phyloP scores from a whole-genome alignment of 2,797 vertebrate genomes.

The Cirrhinus molitorella region DNA sequence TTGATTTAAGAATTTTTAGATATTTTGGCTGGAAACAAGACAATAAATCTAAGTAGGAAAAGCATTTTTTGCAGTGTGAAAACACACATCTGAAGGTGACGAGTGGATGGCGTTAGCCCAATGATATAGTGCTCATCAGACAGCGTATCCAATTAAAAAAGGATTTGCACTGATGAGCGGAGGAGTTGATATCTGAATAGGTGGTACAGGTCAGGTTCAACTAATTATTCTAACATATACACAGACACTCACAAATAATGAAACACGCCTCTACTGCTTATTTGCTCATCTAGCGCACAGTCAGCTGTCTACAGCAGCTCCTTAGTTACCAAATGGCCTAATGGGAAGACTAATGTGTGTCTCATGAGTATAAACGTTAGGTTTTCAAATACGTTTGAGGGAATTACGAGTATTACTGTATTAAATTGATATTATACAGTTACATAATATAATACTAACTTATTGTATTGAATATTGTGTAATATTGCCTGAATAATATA shows the following conservation, averaged over 20 bases:
- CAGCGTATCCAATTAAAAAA: slow-evolving; percentile 62
- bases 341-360: neutral
- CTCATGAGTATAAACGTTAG: neutral
- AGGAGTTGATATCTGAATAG: slow-evolving; percentile 17
- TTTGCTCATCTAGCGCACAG: neutral
- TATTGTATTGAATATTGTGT: no score
- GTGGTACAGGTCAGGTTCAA: slow-evolving; percentile 10
- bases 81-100: slow-evolving; percentile 1
- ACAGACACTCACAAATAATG: slow-evolving; percentile 25
- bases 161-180: slow-evolving; percentile 40
- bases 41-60: no score
- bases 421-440: neutral
- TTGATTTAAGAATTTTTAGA: no score
- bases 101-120: neutral
- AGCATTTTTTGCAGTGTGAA: no score
- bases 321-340: neutral
- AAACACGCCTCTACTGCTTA: neutral
- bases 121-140: slow-evolving; percentile 54
- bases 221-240: slow-evolving; percentile 37
- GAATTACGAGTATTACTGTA: neutral
- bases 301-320: neutral
- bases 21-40: no score
- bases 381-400: neutral
- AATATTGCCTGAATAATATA: no score
- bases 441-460: no score